A percentile compares a stretch with the other conserved stretches of the same genome.
These are phyloP conservation scores for Taphrorychus bicolor DNA, from an alignment of 2,888 invertebrate genomes.

Conservation along the genomic window DNA sequence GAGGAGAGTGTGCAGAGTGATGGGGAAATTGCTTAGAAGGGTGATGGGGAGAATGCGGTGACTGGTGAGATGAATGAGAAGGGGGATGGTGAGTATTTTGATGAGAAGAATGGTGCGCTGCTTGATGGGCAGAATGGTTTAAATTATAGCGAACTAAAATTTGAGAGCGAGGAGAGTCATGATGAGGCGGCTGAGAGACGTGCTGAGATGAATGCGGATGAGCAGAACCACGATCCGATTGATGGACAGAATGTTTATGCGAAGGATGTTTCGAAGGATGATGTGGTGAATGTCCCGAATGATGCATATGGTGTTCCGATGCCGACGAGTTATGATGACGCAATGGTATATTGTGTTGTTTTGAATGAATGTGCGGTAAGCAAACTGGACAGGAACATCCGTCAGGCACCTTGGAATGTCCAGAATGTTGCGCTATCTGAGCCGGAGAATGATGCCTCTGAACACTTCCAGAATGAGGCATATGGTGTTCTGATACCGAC, in stretches of 20 bases:
- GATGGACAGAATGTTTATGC: not conserved
- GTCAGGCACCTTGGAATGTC: too few relatives aligned
- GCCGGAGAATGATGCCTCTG: too few relatives aligned
- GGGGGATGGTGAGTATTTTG: not conserved
- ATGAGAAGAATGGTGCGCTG: slow-evolving; percentile 10
- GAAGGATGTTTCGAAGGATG: not conserved
- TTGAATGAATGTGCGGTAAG: too few relatives aligned
- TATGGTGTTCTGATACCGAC: too few relatives aligned
- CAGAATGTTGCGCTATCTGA: too few relatives aligned
- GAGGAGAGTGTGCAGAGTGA: not conserved
- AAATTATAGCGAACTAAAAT: too few relatives aligned
- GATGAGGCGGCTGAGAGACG: not conserved
- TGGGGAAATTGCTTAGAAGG: not conserved
- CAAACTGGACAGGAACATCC: too few relatives aligned
- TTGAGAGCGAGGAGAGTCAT: slow-evolving; percentile 1
- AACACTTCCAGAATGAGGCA: too few relatives aligned
- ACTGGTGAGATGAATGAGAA: not conserved
- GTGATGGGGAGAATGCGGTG: slow-evolving; percentile 7
- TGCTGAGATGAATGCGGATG: not conserved
- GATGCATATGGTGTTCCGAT: too few relatives aligned
- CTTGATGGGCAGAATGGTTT: not conserved
- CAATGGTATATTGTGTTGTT: too few relatives aligned
- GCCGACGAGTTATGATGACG: too few relatives aligned
- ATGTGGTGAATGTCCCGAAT: not conserved
- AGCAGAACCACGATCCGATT: not conserved